Evolutionary conservation across 2,113 vertebrate genomes (phyloP).

Genomic region (Phalacrocorax pelagicus): DNA sequence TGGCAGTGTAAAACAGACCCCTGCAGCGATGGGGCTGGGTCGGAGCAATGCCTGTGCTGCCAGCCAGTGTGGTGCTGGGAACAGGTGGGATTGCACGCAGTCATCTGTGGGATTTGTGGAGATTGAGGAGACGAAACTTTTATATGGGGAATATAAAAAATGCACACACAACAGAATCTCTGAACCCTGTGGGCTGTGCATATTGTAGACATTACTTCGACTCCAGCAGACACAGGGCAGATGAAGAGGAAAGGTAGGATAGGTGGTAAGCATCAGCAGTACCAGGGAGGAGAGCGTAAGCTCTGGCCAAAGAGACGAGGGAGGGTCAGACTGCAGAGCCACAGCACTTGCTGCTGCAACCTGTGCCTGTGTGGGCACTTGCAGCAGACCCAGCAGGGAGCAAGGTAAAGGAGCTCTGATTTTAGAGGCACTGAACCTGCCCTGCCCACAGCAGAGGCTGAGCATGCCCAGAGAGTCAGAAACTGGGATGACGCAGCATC

Average conservation of each 20-base stretch:
- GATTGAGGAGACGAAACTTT: background rate
- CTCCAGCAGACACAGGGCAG: background rate
- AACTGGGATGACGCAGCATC: background rate
- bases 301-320: background rate
- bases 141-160: background rate
- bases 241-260: background rate
- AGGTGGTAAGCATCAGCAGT: background rate
- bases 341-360: background rate
- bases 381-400: background rate
- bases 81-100: accelerated
- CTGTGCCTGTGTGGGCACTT: accelerated
- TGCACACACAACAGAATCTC: background rate
- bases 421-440: background rate
- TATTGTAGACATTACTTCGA: accelerated
- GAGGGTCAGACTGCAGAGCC: background rate
- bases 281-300: background rate
- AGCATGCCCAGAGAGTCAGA: background rate
- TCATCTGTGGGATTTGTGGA: accelerated
- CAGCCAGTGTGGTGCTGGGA: background rate
- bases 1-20: background rate
- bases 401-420: background rate
- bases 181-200: accelerated
- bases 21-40: background rate
- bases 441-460: background rate
- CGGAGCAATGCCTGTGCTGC: background rate